Percentiles rank a stretch among this genome's conserved stretches.
phyloP scores from a whole-genome alignment of 2,113 vertebrate species.

The Pomatorhinus ruficollis region DNA sequence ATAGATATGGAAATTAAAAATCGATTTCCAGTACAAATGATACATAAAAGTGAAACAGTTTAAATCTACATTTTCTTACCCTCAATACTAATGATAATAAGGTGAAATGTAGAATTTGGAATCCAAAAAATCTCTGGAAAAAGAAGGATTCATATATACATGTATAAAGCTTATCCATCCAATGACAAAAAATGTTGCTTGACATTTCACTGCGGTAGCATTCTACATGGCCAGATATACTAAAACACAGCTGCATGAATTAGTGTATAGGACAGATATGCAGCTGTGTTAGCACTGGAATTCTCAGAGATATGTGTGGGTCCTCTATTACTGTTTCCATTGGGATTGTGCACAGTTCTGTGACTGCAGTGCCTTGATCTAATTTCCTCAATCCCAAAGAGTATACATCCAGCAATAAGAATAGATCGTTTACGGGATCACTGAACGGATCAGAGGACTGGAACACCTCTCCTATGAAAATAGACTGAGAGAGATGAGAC shows the following conservation, averaged over 20 bases:
- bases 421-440: not conserved
- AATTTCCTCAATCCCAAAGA: not conserved
- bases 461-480: not conserved
- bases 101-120: not conserved
- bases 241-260: not conserved
- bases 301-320: accelerated
- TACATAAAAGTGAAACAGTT: not conserved
- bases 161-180: not conserved
- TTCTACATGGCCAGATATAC: not conserved
- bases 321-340: not conserved
- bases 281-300: not conserved
- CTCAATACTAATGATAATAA: not conserved
- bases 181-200: not conserved
- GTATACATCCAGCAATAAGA: not conserved
- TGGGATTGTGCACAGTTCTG: not conserved
- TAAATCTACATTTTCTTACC: conserved; percentile 1
- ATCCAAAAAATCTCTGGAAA: not conserved
- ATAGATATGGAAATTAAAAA: not conserved
- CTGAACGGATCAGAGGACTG: not conserved
- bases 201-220: not conserved
- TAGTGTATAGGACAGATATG: too few relatives aligned
- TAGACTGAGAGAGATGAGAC: not conserved
- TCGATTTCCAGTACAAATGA: not conserved
- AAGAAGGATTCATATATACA: not conserved
- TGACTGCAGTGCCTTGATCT: not conserved